These are phyloP conservation scores for Scyliorhinus canicula DNA, from an alignment of 2,797 vertebrate species.

Conservation along the genomic window DNA sequence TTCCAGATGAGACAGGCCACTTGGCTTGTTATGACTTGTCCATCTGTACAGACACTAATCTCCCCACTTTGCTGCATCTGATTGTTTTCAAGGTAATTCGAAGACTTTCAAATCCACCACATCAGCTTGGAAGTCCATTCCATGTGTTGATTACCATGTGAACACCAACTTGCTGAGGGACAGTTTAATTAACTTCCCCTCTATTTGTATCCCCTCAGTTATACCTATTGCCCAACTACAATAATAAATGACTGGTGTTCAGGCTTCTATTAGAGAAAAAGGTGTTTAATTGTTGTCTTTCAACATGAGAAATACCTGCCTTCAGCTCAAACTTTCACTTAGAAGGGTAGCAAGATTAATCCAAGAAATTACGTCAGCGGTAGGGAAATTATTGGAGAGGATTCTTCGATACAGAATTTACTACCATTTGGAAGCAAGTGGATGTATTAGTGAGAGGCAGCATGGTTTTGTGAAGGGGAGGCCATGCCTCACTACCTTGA, in stretches of 20 bases:
- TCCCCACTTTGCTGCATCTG: background rate
- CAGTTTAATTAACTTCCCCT: background rate
- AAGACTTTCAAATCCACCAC: background rate
- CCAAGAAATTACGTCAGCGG: no score
- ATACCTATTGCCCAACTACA: background rate
- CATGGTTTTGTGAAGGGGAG: no score
- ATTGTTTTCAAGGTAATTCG: background rate
- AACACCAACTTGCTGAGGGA: background rate
- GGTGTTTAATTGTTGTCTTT: background rate
- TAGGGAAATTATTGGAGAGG: no score
- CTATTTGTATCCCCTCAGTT: background rate
- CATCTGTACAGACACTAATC: background rate
- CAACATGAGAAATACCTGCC: no score
- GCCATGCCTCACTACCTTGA: no score
- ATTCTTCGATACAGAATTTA: no score
- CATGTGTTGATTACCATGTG: background rate
- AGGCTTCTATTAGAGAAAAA: background rate
- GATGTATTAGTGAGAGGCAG: no score
- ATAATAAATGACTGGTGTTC: background rate
- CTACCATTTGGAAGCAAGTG: no score
- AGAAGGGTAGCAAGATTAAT: no score
- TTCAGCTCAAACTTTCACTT: background rate
- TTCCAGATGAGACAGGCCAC: background rate
- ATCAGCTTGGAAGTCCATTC: background rate
- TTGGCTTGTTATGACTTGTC: background rate